Evolutionary conservation across 2,113 vertebrate genomes (phyloP).

Genomic region (Callionymus lyra): DNA sequence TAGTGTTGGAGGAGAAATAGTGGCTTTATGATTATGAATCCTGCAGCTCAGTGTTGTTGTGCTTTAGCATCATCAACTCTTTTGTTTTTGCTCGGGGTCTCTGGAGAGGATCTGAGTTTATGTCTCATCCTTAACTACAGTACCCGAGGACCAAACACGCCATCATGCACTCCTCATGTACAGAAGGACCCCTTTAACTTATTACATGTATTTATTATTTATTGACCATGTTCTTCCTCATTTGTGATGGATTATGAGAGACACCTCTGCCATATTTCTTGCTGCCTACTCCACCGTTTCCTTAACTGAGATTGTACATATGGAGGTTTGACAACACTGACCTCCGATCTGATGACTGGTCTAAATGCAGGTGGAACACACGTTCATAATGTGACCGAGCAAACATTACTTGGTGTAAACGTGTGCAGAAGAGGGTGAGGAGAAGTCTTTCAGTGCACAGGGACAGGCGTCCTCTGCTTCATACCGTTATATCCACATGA

Average conservation of each 20-base stretch:
- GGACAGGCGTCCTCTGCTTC: too few relatives aligned
- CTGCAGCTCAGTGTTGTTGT: conserved; percentile 6
- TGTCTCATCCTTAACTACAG: conserved; percentile 27
- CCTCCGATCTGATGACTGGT: conserved; percentile 22
- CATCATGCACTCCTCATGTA: conserved; percentile 32
- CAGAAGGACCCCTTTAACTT: conserved; percentile 57
- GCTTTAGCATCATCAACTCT: conserved; percentile 13
- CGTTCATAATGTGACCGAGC: too few relatives aligned
- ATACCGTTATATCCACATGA: too few relatives aligned
- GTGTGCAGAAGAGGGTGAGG: too few relatives aligned
- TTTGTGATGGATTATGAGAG: conserved; percentile 10
- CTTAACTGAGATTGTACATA: conserved; percentile 66
- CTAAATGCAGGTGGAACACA: conserved; percentile 4
- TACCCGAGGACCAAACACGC: conserved; percentile 15
- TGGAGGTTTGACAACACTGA: conserved; percentile 30
- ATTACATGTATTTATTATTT: conserved; percentile 51
- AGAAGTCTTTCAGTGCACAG: too few relatives aligned
- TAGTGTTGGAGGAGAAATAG: too few relatives aligned
- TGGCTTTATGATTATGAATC: too few relatives aligned
- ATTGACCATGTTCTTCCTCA: conserved; percentile 40
- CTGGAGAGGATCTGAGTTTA: conserved; percentile 12
- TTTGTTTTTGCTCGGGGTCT: conserved; percentile 28
- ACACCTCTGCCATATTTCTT: conserved; percentile 42
- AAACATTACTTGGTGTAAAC: too few relatives aligned
- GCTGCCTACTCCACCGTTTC: conserved; percentile 69